A percentile compares a stretch with the other conserved stretches of the same genome.
These are phyloP conservation scores for Micromesistius poutassou DNA, from an alignment of 2,797 vertebrate genomes.

Conservation along the genomic window DNA sequence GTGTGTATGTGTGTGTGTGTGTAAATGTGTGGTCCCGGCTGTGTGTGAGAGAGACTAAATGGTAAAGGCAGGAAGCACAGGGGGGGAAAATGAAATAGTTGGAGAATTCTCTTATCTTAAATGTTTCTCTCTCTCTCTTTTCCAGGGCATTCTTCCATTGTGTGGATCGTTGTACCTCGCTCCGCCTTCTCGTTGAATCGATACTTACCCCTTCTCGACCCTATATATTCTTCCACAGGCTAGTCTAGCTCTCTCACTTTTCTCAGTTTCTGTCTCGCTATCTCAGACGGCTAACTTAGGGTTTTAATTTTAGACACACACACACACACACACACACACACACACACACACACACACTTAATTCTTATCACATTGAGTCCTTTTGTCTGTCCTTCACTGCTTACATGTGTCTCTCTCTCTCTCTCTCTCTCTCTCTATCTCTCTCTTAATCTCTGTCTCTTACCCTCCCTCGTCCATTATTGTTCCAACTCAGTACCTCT, in stretches of 20 bases:
- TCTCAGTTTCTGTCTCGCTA: not conserved
- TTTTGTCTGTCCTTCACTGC: no score
- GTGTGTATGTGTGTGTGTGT: no score
- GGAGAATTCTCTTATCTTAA: not conserved
- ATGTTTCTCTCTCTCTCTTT: conserved; percentile 7
- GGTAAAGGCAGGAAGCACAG: not conserved
- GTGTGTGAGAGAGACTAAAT: not conserved
- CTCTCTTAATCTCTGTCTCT: not conserved
- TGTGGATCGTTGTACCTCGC: not conserved
- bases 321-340: no score
- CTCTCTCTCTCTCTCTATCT: not conserved
- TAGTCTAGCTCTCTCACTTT: conserved; percentile 1
- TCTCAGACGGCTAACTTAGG: not conserved
- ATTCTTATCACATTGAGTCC: no score
- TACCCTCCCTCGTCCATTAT: conserved; percentile 39
- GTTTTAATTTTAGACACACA: not conserved
- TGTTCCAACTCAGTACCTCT: conserved; percentile 43
- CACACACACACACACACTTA: no score
- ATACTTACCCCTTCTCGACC: no score
- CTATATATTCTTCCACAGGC: no score
- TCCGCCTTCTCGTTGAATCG: not conserved
- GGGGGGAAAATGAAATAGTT: not conserved
- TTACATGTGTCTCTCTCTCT: not conserved
- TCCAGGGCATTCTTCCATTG: not conserved
- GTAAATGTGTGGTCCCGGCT: not conserved